A percentile compares a stretch with the other conserved stretches of the same genome.
Evolutionary conservation across 2,797 vertebrate species (phyloP).

Genomic region (Alectoris magna): DNA sequence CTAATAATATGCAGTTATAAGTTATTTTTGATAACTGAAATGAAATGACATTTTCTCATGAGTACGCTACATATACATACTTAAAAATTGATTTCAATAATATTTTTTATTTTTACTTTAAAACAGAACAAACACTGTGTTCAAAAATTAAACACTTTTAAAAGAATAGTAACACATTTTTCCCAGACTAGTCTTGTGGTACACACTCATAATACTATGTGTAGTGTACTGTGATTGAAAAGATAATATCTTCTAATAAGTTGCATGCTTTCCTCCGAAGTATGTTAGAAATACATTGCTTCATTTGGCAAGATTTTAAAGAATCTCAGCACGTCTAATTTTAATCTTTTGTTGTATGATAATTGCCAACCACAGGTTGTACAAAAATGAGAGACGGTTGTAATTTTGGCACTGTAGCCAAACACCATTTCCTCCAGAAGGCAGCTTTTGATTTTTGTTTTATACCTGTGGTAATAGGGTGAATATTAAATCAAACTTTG

Average conservation of each 20-base stretch:
- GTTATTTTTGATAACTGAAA: accelerated
- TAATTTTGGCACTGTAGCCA: background rate
- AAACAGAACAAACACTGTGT: background rate
- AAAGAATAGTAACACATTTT: background rate
- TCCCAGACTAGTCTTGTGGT: background rate
- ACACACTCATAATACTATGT: background rate
- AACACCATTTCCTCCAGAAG: conserved; percentile 21
- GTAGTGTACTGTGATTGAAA: background rate
- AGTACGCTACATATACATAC: background rate
- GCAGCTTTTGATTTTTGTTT: background rate
- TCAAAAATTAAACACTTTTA: background rate
- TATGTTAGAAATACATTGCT: background rate
- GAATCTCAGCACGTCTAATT: background rate
- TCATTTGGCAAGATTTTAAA: background rate
- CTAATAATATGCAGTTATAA: background rate
- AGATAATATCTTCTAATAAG: background rate
- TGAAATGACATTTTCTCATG: background rate
- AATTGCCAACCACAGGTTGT: background rate
- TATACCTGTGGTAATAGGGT: background rate
- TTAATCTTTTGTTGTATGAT: background rate
- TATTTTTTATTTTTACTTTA: background rate
- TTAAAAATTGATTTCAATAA: accelerated
- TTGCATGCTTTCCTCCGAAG: background rate
- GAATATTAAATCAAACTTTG: background rate
- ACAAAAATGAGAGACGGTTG: background rate